A percentile compares a stretch with the other conserved stretches of the same genome.
Conservation (phyloP, 1,140 invertebrate species). For the Eueides isabella region DNA sequence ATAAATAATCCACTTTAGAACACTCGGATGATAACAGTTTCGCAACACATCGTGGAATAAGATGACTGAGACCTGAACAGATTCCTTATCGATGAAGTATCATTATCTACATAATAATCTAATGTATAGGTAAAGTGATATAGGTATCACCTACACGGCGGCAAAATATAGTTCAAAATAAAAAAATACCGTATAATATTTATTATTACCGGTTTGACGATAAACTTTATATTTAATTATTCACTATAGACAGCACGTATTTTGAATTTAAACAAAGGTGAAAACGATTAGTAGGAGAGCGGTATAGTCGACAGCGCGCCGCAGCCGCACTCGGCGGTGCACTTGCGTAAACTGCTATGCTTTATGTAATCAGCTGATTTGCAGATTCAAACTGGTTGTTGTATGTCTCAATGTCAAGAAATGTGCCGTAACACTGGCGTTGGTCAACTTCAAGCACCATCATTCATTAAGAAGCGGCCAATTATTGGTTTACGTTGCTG, state of each 20-base stretch:
- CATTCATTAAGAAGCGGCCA: background rate
- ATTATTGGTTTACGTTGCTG: background rate
- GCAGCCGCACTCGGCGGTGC: constrained; percentile 34
- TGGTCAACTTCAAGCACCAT: background rate
- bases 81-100: constrained; percentile 51
- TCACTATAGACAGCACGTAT: background rate
- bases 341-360: constrained; percentile 50
- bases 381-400: constrained; percentile 51
- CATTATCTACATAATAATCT: constrained; percentile 44
- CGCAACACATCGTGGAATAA: constrained; percentile 29
- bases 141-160: background rate
- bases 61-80: constrained; percentile 36
- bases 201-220: background rate
- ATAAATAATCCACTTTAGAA: constrained; percentile 3
- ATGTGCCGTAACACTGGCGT: constrained; percentile 32
- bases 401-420: constrained; percentile 55
- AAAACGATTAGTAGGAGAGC: constrained; percentile 20
- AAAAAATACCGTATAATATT: background rate
- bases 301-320: constrained; percentile 23
- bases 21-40: constrained; percentile 39
- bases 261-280: constrained; percentile 22
- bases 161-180: background rate
- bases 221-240: constrained; percentile 17
- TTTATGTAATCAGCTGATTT: constrained; percentile 55
- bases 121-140: constrained; percentile 10